A percentile compares a stretch with the other conserved stretches of the same genome.
phyloP scores from a whole-genome alignment of 2,888 invertebrate species.

The Metopia argyrocephala region DNA sequence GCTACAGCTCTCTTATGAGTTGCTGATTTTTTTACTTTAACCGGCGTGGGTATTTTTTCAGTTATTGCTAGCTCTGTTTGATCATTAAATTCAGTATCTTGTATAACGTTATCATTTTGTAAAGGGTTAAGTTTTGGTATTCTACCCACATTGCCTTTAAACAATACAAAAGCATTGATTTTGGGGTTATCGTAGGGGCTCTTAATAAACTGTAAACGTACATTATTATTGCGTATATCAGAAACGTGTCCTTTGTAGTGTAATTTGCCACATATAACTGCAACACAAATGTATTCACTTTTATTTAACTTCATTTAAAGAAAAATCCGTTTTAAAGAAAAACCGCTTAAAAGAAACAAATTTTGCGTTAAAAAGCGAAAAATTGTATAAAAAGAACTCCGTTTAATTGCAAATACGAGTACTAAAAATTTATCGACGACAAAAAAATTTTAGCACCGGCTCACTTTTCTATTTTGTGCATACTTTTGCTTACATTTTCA shows the following conservation, averaged over 20 bases:
- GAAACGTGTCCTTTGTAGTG: constrained; percentile 92
- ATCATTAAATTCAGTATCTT: constrained; percentile 82
- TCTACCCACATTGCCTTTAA: constrained; percentile 90
- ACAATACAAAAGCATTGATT: constrained; percentile 95
- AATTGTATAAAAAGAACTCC: too few relatives aligned
- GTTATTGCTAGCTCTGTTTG: constrained; percentile 88
- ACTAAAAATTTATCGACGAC: too few relatives aligned
- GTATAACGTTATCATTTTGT: constrained; percentile 66
- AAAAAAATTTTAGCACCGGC: too few relatives aligned
- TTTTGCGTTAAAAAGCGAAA: too few relatives aligned
- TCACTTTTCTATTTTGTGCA: too few relatives aligned
- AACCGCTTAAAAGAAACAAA: too few relatives aligned
- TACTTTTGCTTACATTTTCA: too few relatives aligned
- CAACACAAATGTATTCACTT: constrained; percentile 94
- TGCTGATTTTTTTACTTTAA: constrained; percentile 19
- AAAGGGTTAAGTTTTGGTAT: constrained; percentile 88
- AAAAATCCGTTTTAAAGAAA: too few relatives aligned
- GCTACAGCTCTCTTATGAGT: constrained; percentile 2
- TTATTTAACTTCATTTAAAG: too few relatives aligned
- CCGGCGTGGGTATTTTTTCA: constrained; percentile 78
- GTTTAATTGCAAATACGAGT: too few relatives aligned
- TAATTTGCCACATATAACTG: constrained; percentile 88
- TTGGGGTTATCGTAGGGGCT: constrained; percentile 98
- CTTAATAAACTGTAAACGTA: constrained; percentile 94
- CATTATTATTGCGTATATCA: constrained; percentile 88